A percentile compares a stretch with the other conserved stretches of the same genome.
Evolutionary conservation across 2,888 invertebrate genomes (phyloP).

Genomic region (Antheraea yamamai): DNA sequence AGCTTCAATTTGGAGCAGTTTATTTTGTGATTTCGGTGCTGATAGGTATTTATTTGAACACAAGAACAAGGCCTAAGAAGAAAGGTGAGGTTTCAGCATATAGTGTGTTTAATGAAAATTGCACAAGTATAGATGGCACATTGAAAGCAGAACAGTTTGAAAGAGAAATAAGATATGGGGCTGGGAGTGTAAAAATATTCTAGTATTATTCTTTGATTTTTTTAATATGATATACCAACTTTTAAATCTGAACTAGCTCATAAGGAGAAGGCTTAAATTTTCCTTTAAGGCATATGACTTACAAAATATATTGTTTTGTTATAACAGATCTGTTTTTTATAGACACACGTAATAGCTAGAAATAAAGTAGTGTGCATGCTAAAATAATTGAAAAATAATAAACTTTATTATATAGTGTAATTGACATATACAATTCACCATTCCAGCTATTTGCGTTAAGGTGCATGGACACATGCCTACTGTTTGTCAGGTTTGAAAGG

Average conservation of each 20-base stretch:
- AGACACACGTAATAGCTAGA: too few species aligned
- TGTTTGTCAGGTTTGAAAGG: not conserved
- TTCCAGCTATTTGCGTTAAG: not conserved
- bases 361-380: too few species aligned
- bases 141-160: constrained; percentile 97
- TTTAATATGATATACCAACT: too few species aligned
- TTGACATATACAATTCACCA: not conserved
- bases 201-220: not conserved
- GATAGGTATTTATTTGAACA: constrained; percentile 91
- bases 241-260: too few species aligned
- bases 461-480: not conserved
- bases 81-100: constrained; percentile 94
- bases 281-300: too few species aligned
- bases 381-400: too few species aligned
- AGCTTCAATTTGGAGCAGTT: constrained; percentile 94
- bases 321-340: too few species aligned
- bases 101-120: constrained; percentile 98
- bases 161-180: constrained; percentile 86
- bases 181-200: constrained; percentile 54
- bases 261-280: too few species aligned
- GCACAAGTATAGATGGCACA: constrained; percentile 95
- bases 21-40: constrained; percentile 91
- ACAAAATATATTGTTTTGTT: too few species aligned
- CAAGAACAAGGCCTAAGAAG: constrained; percentile 87
- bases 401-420: too few species aligned